These are phyloP conservation scores for Strix aluco DNA, from an alignment of 2,113 vertebrate species.

Conservation along the genomic window DNA sequence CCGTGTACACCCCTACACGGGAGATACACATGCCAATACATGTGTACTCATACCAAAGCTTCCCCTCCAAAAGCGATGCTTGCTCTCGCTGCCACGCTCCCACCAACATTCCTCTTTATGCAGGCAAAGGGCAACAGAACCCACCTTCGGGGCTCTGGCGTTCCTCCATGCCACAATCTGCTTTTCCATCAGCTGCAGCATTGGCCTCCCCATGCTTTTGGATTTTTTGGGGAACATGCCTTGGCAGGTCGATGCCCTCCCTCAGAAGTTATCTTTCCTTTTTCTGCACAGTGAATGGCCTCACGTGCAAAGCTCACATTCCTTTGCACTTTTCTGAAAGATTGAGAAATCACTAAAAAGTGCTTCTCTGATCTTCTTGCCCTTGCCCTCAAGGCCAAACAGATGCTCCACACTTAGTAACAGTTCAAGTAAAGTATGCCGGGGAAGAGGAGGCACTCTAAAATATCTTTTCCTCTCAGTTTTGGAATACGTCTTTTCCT, in stretches of 20 bases:
- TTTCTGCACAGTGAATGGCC: not conserved
- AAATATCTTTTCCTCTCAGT: not conserved
- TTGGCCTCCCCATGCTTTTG: not conserved
- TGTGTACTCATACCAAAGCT: not conserved
- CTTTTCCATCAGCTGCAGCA: not conserved
- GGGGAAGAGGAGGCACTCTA: not conserved
- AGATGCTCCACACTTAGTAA: not conserved
- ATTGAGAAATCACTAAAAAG: not conserved
- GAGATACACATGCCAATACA: fast-evolving
- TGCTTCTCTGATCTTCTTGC: not conserved
- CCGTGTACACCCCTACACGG: fast-evolving
- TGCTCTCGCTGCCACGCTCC: fast-evolving
- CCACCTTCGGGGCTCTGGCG: fast-evolving
- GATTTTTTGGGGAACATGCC: not conserved
- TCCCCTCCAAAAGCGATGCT: fast-evolving
- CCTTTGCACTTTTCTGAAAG: not conserved
- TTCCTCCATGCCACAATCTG: too few relatives aligned
- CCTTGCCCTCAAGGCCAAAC: not conserved
- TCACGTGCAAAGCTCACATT: not conserved
- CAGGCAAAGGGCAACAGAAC: not conserved
- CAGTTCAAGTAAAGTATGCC: too few relatives aligned
- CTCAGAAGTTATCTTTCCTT: not conserved
- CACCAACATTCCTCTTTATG: too few relatives aligned
- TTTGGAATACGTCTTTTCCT: not conserved
- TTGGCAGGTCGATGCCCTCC: not conserved